Conservation (phyloP, 2,797 vertebrate species). For the Chelmon rostratus region DNA sequence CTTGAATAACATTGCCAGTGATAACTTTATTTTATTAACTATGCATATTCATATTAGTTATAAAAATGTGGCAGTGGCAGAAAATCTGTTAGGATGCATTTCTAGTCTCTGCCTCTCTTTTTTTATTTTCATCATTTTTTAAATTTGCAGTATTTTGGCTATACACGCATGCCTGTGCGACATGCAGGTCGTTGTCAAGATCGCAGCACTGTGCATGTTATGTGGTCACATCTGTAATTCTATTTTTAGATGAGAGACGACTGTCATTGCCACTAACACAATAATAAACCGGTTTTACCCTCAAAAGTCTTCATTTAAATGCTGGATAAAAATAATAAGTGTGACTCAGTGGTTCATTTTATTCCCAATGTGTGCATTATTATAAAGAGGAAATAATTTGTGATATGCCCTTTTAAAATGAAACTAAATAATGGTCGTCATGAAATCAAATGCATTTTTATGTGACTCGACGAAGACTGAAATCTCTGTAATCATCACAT, state of each 20-base stretch:
- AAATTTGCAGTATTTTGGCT: not conserved
- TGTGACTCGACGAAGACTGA: slow-evolving; percentile 34
- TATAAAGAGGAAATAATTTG: slow-evolving; percentile 12
- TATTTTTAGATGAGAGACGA: slow-evolving; percentile 58
- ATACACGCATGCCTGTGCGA: not conserved
- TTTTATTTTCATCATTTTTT: not conserved
- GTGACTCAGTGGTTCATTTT: slow-evolving; percentile 20
- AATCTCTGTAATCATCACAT: slow-evolving; percentile 12
- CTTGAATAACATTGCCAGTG: slow-evolving; percentile 12
- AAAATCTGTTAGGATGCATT: not conserved
- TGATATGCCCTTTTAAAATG: slow-evolving; percentile 15
- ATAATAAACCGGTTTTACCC: slow-evolving; percentile 46
- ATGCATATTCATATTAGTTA: slow-evolving; percentile 5
- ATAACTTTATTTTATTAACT: slow-evolving; percentile 13
- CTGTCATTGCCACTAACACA: slow-evolving; percentile 49
- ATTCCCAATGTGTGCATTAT: slow-evolving; percentile 10
- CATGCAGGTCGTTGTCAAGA: slow-evolving; percentile 12
- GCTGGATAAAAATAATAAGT: slow-evolving; percentile 28
- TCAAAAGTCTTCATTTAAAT: slow-evolving; percentile 30
- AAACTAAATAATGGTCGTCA: slow-evolving; percentile 8
- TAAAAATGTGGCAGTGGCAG: not conserved
- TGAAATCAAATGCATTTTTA: slow-evolving; percentile 22
- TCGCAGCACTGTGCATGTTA: slow-evolving; percentile 3
- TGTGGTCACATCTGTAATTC: slow-evolving; percentile 63
- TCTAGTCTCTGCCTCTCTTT: not conserved